Conservation (phyloP, 1,140 invertebrate genomes). For the Sipha flava region DNA sequence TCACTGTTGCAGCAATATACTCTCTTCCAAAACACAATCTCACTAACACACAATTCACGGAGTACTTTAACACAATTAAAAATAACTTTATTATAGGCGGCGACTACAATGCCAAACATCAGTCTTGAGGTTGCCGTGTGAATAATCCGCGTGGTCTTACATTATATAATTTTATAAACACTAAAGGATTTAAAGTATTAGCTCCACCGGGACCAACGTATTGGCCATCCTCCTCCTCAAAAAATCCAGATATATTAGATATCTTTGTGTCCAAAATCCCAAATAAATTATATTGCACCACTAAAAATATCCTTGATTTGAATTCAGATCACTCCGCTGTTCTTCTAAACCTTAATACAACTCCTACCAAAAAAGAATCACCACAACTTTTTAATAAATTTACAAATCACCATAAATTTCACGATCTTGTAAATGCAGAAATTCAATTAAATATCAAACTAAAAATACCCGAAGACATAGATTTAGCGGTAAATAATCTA, state of each 20-base stretch:
- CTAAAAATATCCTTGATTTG: too few species aligned
- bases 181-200: constrained; percentile 2
- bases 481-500: not conserved
- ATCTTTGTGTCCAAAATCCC: constrained; percentile 39
- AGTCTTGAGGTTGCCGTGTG: too few species aligned
- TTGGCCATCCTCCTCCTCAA: constrained; percentile 42
- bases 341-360: constrained; percentile 2
- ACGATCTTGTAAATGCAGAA: not conserved
- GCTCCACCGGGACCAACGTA: constrained; percentile 44
- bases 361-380: not conserved
- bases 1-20: constrained; percentile 7
- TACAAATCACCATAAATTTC: not conserved
- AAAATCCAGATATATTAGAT: constrained; percentile 42
- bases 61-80: too few species aligned
- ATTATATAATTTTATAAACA: constrained; percentile 35
- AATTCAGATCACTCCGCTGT: constrained; percentile 39
- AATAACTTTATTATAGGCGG: too few species aligned
- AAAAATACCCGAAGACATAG: not conserved
- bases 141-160: constrained; percentile 41
- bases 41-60: constrained; percentile 38
- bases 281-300: not conserved
- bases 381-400: not conserved
- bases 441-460: not conserved
- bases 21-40: constrained; percentile 37
- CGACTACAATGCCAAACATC: too few species aligned